Conservation (phyloP, 1,140 invertebrate genomes). For the Drosophila kikkawai region DNA sequence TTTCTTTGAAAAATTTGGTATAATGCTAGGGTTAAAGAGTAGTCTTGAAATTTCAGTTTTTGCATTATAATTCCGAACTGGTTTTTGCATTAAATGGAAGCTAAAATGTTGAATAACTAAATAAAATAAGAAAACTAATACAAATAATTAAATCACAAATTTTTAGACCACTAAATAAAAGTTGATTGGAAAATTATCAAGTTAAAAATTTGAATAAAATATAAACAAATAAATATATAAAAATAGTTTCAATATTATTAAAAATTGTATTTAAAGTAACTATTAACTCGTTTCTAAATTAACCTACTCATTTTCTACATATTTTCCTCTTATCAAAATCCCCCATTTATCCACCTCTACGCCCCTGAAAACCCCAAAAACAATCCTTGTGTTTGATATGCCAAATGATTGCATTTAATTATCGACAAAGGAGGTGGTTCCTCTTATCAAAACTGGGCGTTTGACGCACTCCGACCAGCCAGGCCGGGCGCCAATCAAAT, state of each 20-base stretch:
- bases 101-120: background rate
- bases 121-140: too few species aligned
- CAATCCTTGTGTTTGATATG: slow-evolving; percentile 36
- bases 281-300: background rate
- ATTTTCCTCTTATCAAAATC: too few species aligned
- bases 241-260: background rate
- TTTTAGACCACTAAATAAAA: too few species aligned
- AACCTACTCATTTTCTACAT: background rate
- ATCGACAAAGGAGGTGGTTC: slow-evolving; percentile 34
- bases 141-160: too few species aligned
- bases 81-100: background rate
- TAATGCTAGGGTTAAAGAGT: background rate
- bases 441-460: slow-evolving; percentile 43
- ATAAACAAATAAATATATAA: background rate
- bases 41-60: background rate
- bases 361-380: slow-evolving; percentile 3
- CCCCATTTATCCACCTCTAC: background rate
- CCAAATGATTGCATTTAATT: slow-evolving; percentile 71
- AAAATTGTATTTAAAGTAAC: background rate
- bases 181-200: background rate
- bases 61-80: background rate
- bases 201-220: background rate
- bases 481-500: slow-evolving; percentile 40
- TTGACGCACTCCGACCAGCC: slow-evolving; percentile 32
- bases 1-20: background rate